A percentile compares a stretch with the other conserved stretches of the same genome.
Conservation (phyloP, 2,888 invertebrate species). For the Pterobdella sp. region DNA sequence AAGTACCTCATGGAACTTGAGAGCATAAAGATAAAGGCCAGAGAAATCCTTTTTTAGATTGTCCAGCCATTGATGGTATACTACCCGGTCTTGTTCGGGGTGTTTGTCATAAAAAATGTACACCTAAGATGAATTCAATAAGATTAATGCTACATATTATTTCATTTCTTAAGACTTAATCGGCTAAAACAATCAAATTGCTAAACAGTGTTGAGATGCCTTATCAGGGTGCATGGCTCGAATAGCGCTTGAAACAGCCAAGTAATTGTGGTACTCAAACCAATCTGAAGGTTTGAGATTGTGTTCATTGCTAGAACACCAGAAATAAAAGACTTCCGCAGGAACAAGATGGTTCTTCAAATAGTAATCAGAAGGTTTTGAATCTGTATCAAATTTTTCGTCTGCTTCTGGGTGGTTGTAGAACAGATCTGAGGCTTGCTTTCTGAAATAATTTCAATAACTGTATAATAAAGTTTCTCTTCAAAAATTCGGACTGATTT, state of each 20-base stretch:
- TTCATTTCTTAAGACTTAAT: neutral
- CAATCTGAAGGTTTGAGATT: constrained; percentile 32
- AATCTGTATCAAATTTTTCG: constrained; percentile 15
- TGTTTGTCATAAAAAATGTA: constrained; percentile 15
- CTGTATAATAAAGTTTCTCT: no score
- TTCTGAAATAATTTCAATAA: neutral
- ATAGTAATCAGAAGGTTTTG: constrained; percentile 26
- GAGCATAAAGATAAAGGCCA: constrained; percentile 36
- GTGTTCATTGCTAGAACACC: constrained; percentile 39
- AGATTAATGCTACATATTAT: neutral
- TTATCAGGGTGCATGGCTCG: constrained; percentile 41
- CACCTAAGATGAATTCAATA: no score
- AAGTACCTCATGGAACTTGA: constrained; percentile 35
- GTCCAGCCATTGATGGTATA: constrained; percentile 42
- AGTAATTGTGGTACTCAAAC: constrained; percentile 44
- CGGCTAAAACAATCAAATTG: no score
- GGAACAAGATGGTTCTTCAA: constrained; percentile 31
- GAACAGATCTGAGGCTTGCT: constrained; percentile 5
- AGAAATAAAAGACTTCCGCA: constrained; percentile 41
- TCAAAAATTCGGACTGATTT: no score
- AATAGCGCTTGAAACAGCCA: constrained; percentile 40
- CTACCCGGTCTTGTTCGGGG: constrained; percentile 34
- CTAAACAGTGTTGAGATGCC: no score
- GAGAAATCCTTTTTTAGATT: constrained; percentile 41
- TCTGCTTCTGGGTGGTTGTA: neutral